A percentile compares a stretch with the other conserved stretches of the same genome.
Conservation (phyloP, 1,140 invertebrate genomes). For the Colletes latitarsis region DNA sequence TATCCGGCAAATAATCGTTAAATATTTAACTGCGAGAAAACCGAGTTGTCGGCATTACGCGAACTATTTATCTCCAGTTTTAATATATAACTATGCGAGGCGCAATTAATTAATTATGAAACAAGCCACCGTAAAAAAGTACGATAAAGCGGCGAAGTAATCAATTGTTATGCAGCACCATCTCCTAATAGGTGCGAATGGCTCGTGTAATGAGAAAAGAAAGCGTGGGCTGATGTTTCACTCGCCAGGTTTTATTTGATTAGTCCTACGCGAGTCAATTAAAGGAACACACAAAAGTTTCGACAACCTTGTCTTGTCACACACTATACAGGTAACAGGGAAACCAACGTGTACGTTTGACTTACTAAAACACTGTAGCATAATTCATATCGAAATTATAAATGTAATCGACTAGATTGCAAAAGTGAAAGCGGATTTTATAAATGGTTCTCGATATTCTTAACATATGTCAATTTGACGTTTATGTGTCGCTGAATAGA, state of each 20-base stretch:
- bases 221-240: conserved; percentile 34
- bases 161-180: conserved; percentile 17
- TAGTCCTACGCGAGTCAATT: conserved; percentile 44
- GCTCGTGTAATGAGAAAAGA: conserved; percentile 35
- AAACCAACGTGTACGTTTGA: too few relatives aligned
- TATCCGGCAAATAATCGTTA: background rate
- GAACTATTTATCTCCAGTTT: background rate
- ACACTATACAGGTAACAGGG: background rate
- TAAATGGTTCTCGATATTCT: too few relatives aligned
- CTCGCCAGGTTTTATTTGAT: conserved; percentile 27
- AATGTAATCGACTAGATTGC: background rate
- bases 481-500: too few relatives aligned
- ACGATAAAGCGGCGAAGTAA: conserved; percentile 31
- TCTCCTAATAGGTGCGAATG: background rate
- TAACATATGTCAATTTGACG: too few relatives aligned
- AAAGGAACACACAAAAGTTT: conserved; percentile 33
- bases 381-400: background rate
- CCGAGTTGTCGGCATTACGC: background rate
- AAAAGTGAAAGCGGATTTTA: too few relatives aligned
- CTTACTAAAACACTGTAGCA: background rate
- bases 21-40: background rate
- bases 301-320: conserved; percentile 37
- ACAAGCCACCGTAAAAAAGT: background rate
- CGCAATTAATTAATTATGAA: conserved; percentile 10
- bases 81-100: background rate